These are phyloP conservation scores for Tokudaia tokunoshimensis DNA, from an alignment of 2,797 vertebrate genomes.

Conservation along the genomic window DNA sequence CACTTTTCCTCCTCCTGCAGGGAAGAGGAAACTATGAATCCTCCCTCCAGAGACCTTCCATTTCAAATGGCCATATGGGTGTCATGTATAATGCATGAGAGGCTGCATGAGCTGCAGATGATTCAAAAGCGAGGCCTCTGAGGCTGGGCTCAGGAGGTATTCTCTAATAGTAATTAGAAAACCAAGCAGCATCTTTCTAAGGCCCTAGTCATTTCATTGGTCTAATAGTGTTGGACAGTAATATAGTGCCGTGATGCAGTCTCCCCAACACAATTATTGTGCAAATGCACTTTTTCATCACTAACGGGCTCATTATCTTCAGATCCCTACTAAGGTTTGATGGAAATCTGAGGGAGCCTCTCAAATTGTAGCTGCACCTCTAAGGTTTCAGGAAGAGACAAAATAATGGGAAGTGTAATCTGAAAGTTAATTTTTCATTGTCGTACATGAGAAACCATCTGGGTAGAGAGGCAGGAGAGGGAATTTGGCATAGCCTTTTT, in stretches of 20 bases:
- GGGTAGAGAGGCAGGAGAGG: neutral
- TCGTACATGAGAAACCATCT: slow-evolving; percentile 2
- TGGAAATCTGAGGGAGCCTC: slow-evolving; percentile 21
- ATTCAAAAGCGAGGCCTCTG: slow-evolving; percentile 83
- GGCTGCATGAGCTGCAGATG: slow-evolving; percentile 83
- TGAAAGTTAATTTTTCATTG: slow-evolving; percentile 60
- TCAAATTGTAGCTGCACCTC: slow-evolving; percentile 32
- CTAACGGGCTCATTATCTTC: slow-evolving; percentile 69
- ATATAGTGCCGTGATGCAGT: slow-evolving; percentile 45
- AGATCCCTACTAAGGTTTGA: slow-evolving; percentile 44
- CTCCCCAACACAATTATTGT: slow-evolving; percentile 66
- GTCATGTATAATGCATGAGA: slow-evolving; percentile 97
- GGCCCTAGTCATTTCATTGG: slow-evolving; percentile 89
- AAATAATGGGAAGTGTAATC: slow-evolving; percentile 46
- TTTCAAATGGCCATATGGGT: slow-evolving; percentile 93
- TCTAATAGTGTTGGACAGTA: slow-evolving; percentile 67
- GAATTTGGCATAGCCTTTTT: neutral
- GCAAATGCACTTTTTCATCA: slow-evolving; percentile 88
- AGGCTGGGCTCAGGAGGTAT: slow-evolving; percentile 86
- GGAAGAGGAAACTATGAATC: slow-evolving; percentile 85
- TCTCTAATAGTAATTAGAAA: slow-evolving; percentile 93
- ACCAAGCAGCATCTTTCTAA: slow-evolving; percentile 92
- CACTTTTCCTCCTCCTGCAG: slow-evolving; percentile 78
- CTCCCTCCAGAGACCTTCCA: slow-evolving; percentile 86
- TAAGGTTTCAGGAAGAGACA: slow-evolving; percentile 35